Evolutionary conservation across 2,113 vertebrate genomes (phyloP).

Genomic region (Antigone vipio): DNA sequence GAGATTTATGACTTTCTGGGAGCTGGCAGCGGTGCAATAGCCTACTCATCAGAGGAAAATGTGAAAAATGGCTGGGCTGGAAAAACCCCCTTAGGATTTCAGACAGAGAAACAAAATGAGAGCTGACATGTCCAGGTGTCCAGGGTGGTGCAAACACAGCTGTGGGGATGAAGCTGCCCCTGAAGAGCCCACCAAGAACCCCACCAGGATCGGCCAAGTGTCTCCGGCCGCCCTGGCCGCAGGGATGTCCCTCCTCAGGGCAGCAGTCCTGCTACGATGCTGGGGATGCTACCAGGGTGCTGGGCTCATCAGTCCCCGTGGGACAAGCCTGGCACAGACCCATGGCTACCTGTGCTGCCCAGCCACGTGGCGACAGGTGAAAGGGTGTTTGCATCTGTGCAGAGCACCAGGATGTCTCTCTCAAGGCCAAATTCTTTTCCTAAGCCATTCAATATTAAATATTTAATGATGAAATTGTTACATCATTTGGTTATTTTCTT

Average conservation of each 20-base stretch:
- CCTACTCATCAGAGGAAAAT: neutral
- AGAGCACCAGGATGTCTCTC: neutral
- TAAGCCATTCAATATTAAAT: neutral
- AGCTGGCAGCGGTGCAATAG: neutral
- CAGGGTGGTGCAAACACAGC: neutral
- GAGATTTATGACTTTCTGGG: neutral
- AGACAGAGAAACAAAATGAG: neutral
- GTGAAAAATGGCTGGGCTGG: neutral
- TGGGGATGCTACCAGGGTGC: neutral
- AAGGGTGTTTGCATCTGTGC: fast-evolving
- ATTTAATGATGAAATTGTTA: neutral
- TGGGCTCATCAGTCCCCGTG: fast-evolving
- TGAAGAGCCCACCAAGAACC: neutral
- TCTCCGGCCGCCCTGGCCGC: neutral
- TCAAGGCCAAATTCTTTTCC: neutral
- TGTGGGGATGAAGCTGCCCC: neutral
- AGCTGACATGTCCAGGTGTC: neutral
- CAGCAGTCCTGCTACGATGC: neutral
- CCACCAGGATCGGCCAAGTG: neutral
- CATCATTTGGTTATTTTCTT: neutral
- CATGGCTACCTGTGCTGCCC: fast-evolving
- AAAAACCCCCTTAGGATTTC: neutral
- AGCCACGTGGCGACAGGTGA: neutral
- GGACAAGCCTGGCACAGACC: neutral
- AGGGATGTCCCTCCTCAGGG: neutral